Evolutionary conservation across 2,797 vertebrate species (phyloP), one percentile per base, ranked within the genome.

Genomic region (Scolopax rusticola): DNA sequence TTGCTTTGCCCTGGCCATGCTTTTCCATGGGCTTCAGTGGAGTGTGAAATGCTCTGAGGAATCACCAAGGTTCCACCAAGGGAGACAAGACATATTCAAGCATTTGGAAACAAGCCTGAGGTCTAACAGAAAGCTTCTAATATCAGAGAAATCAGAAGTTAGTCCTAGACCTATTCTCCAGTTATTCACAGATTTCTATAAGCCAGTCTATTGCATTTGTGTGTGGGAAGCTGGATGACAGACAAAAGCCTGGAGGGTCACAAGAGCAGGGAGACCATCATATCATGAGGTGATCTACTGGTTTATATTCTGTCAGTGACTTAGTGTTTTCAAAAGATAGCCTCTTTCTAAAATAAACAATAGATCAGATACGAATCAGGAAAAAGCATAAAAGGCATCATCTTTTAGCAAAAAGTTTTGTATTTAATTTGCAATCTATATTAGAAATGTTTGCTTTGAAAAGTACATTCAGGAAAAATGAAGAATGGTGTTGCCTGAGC

Each of bases 1-100:
- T 8, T 11, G 14, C 30, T 48, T 77, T 57, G 30, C 41, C 0
- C 2, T 13, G 25, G 10, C 9, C 0, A 0, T 21, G 7, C 10
- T 61, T 41, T 11, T 82, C 41, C 2, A 0, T n/a, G 12, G 17
- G 6, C 47, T 70, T 61, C 56, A 63, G 15, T 12, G 28, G 3
- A 27, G 28, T 40, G 38, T n/a, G 19, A 84, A 84, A 61, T 2
- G 4, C n/a, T n/a, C 32, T 23, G 24, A 75, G n/a, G 36, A 84
- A 65, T 9, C 3, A 17, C 24, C 3, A 54, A 75, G n/a, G 36
- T 81, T 61, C 11, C 3, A 17, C 24, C 3, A 54, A 54, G 48
- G 70, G 23, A 51, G 19, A n/a, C 1, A 16, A 91, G 51, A 51
- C 6, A 7, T 11, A 24, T 83, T 71, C 21, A 68, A 60, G 16